Base-by-base conservation (phyloP, 2,113 vertebrate genomes). In the Micromys minutus region DNA sequence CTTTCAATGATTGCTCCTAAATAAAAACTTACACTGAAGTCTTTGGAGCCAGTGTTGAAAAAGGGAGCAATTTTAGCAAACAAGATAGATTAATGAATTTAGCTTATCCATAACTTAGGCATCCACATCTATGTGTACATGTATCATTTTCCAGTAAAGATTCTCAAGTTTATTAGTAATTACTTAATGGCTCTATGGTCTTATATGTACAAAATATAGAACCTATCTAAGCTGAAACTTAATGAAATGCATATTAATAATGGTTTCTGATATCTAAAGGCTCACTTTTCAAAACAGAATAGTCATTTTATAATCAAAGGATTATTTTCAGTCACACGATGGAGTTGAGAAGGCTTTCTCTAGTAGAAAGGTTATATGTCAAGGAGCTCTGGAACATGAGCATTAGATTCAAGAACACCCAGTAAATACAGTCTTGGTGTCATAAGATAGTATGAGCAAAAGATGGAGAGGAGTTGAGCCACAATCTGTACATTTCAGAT, bases 1-100 rank as follows among this genome's bases (percentile, higher is more conserved):
- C 67, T 97, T 95, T 95, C 94, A 95, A 89, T 97, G 79, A 95
- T 94, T 74, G 21, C 52, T 94, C 63, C 94, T 94, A 93, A 96
- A 96, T 50, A 95, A 96, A 96, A 95, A 91, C 86, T 85, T 95
- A 83, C 79, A 72, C 61, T 57, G 22, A 39, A 42, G 50, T 75
- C 71, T 69, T 96, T 81, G 67, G 81, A 96, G 77, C 85, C 65
- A 86, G 63, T 63, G 1, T 36, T 45, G 76, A 65, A 92, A 85
- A 87, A 80, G 39, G 95, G 3, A 81, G 59, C 26, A 85, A 83
- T 74, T 71, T 93, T 80, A 92, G 47, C 31, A 93, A 88, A 88
- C 86, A 47, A 1, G 11, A 15, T 47, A 92, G 71, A n/a, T 42
- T 94, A 29, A 50, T 17, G 10, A 86, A 45, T 89, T 80, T 61